phyloP scores from a whole-genome alignment of 2,888 invertebrate species.

The Apantesis nais region DNA sequence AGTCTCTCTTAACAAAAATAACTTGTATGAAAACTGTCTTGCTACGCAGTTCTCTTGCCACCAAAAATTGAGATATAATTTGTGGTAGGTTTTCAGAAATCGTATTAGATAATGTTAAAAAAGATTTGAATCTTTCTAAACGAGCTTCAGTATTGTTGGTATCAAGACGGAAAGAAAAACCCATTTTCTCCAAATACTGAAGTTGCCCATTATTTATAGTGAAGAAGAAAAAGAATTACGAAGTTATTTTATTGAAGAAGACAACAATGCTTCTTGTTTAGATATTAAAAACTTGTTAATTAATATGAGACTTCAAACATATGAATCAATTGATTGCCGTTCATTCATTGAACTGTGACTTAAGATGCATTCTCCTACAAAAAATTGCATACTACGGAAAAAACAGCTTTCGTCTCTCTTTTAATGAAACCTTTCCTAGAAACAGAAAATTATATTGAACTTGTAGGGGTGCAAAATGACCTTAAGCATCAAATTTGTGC shows the following conservation, averaged over 20 bases:
- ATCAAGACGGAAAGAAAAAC: not conserved
- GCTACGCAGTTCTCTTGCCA: not conserved
- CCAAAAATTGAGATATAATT: too few relatives aligned
- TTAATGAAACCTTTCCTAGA: not conserved
- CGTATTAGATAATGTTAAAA: not conserved
- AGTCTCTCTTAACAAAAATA: too few relatives aligned
- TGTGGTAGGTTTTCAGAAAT: not conserved
- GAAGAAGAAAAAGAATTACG: not conserved
- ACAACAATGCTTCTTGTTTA: not conserved
- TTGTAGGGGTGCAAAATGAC: not conserved
- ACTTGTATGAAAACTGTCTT: not conserved
- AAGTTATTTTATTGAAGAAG: not conserved
- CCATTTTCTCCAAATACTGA: not conserved
- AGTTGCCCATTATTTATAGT: not conserved
- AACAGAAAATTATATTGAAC: not conserved
- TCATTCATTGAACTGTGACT: not conserved
- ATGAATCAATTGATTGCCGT: not conserved
- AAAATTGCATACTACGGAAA: too few relatives aligned
- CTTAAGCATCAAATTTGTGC: too few relatives aligned
- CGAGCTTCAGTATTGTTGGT: not conserved
- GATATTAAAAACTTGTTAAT: too few relatives aligned
- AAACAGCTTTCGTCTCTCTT: not conserved
- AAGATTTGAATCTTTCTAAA: not conserved
- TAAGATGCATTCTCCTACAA: not conserved
- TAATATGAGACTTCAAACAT: too few relatives aligned